A percentile compares a stretch with the other conserved stretches of the same genome.
Evolutionary conservation across 2,888 invertebrate species (phyloP).

Genomic region (Drosophila leonis): DNA sequence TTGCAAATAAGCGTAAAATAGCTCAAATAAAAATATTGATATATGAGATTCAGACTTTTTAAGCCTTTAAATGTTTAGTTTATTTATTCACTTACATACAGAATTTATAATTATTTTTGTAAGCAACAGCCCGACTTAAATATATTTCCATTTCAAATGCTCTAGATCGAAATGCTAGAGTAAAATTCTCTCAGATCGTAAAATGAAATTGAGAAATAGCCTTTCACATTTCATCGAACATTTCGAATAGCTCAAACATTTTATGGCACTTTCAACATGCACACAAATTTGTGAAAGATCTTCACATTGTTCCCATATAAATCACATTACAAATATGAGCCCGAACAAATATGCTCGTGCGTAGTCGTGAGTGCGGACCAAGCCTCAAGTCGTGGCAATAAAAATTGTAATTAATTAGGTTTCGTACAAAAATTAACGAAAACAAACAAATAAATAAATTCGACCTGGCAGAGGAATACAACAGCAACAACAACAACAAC

Average conservation of each 20-base stretch:
- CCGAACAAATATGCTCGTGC: slow-evolving; percentile 28
- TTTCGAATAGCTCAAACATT: slow-evolving; percentile 67
- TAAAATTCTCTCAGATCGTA: slow-evolving; percentile 63
- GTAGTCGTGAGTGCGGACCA: slow-evolving; percentile 36
- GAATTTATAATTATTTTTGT: not conserved
- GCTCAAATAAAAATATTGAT: not conserved
- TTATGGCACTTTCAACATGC: slow-evolving; percentile 65
- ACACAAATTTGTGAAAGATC: slow-evolving; percentile 27
- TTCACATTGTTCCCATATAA: slow-evolving; percentile 69
- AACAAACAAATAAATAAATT: slow-evolving; percentile 72
- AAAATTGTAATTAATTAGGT: slow-evolving; percentile 78
- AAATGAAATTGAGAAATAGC: slow-evolving; percentile 71
- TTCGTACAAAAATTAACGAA: slow-evolving; percentile 59
- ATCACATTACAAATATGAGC: slow-evolving; percentile 52
- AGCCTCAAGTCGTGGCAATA: slow-evolving; percentile 72
- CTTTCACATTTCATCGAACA: slow-evolving; percentile 70
- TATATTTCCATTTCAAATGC: not conserved
- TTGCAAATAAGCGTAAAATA: too few relatives aligned
- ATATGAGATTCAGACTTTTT: not conserved
- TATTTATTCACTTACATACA: not conserved
- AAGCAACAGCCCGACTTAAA: not conserved
- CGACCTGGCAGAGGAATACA: slow-evolving; percentile 35
- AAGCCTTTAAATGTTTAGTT: too few relatives aligned
- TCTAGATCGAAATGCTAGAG: slow-evolving; percentile 11
- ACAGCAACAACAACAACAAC: slow-evolving; percentile 14